These are phyloP conservation scores for Drosophila demipolita DNA, from an alignment of 2,888 invertebrate species.

Conservation along the genomic window DNA sequence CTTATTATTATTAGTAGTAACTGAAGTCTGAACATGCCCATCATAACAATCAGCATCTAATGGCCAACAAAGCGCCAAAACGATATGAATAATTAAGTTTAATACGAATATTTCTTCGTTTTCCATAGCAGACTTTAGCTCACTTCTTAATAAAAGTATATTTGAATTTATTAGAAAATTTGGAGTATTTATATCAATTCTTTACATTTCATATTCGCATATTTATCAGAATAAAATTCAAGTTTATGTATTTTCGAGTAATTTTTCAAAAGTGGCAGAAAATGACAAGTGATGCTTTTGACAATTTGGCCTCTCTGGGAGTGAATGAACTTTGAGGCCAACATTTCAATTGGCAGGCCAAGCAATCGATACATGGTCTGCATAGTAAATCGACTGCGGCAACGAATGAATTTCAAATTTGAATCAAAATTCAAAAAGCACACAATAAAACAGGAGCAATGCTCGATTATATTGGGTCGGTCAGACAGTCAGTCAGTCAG, in stretches of 20 bases:
- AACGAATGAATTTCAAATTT: constrained; percentile 22
- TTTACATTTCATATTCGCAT: background rate
- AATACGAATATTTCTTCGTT: background rate
- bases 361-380: constrained; percentile 15
- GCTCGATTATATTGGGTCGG: constrained; percentile 26
- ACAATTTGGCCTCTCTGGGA: background rate
- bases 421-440: background rate
- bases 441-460: constrained; percentile 2
- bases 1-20: constrained; percentile 40
- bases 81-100: constrained; percentile 46
- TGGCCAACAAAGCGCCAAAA: constrained; percentile 16
- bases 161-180: background rate
- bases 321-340: constrained; percentile 1
- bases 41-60: constrained; percentile 22
- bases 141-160: background rate
- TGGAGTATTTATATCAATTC: background rate
- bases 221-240: background rate
- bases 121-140: background rate
- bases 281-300: background rate
- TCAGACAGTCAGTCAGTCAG: constrained; percentile 10
- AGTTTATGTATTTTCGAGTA: too few relatives aligned
- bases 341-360: constrained; percentile 3
- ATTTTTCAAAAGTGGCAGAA: background rate
- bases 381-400: constrained; percentile 30
- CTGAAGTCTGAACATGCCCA: constrained; percentile 39